Percentiles rank a stretch among this genome's conserved stretches.
These are phyloP conservation scores for Pelochelys cantorii DNA, from an alignment of 2,797 vertebrate genomes.

Conservation along the genomic window DNA sequence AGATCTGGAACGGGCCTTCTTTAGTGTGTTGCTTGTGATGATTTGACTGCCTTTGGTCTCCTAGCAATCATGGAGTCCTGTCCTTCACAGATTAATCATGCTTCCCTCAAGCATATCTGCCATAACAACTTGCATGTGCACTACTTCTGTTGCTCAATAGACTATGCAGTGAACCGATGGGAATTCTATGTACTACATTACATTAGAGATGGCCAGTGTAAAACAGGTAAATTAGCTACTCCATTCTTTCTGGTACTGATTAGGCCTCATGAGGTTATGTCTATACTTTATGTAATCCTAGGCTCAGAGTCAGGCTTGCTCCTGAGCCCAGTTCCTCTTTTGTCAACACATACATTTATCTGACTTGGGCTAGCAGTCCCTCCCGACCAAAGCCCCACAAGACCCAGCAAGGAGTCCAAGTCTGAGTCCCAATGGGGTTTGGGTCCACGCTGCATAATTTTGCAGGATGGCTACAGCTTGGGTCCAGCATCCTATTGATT, in stretches of 20 bases:
- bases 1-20: not conserved
- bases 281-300: no score
- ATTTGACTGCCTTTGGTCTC: not conserved
- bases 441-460: not conserved
- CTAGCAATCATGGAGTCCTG: conserved; percentile 30
- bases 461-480: not conserved
- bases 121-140: conserved; percentile 10
- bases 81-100: conserved; percentile 44
- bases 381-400: not conserved
- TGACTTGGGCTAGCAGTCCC: not conserved
- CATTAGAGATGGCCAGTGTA: not conserved
- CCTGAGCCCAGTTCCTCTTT: no score
- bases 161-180: not conserved
- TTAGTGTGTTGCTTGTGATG: not conserved
- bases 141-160: not conserved
- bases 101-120: not conserved
- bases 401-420: not conserved
- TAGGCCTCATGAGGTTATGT: not conserved
- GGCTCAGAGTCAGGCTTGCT: no score
- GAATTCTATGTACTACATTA: not conserved
- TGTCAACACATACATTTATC: not conserved
- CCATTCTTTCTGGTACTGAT: not conserved
- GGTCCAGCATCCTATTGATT: no score
- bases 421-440: not conserved
- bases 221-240: conserved; percentile 6